Percentiles rank a stretch among this genome's conserved stretches.
phyloP scores from a whole-genome alignment of 2,113 vertebrate species.

The Steatornis caripensis region DNA sequence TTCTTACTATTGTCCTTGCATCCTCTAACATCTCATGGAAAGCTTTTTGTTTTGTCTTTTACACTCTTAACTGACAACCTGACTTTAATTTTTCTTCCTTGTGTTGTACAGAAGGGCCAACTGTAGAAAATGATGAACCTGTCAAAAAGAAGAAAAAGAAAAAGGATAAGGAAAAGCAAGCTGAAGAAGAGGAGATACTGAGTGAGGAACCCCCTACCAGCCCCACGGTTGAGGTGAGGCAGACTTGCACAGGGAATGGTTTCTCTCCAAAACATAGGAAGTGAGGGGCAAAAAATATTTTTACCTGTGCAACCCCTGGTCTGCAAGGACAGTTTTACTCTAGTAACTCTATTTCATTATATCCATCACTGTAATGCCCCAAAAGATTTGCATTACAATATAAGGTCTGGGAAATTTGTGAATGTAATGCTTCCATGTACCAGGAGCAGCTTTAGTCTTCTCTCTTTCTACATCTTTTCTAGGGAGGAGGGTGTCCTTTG shows the following conservation, averaged over 20 bases:
- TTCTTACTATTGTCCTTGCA: background rate
- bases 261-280: background rate
- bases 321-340: background rate
- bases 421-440: background rate
- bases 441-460: background rate
- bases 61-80: background rate
- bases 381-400: background rate
- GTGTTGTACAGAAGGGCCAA: conserved; percentile 14
- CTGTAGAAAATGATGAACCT: conserved; percentile 62
- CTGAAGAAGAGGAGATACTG: conserved; percentile 57
- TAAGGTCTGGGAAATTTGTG: background rate
- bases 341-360: background rate
- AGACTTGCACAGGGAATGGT: background rate
- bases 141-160: conserved; percentile 92
- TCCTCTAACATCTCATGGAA: background rate
- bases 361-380: background rate
- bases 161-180: conserved; percentile 80
- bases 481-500: background rate
- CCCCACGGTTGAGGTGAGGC: conserved; percentile 53
- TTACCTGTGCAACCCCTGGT: background rate
- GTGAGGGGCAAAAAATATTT: background rate
- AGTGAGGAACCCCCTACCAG: conserved; percentile 65
- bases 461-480: background rate
- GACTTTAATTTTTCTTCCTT: background rate
- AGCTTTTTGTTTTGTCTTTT: background rate